These are phyloP conservation scores for Geopemphigus sp. DNA, from an alignment of 1,140 invertebrate species.

Conservation along the genomic window DNA sequence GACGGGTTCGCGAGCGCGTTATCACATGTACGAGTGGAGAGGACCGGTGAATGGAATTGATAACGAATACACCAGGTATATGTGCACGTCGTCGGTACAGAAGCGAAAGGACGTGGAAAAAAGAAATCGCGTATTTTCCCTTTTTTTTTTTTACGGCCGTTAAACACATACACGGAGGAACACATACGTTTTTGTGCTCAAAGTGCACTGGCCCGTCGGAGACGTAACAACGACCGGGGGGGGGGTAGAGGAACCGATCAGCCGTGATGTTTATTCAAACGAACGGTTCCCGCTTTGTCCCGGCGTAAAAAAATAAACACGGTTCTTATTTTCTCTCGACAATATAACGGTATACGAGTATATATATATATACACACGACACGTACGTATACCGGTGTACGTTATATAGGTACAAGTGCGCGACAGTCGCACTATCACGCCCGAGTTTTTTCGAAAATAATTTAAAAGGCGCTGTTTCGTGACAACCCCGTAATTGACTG, in stretches of 20 bases:
- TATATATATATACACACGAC: neutral
- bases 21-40: too few species aligned
- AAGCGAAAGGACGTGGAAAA: neutral
- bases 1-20: too few species aligned
- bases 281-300: constrained; percentile 20
- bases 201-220: neutral
- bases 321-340: neutral
- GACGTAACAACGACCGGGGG: too few species aligned
- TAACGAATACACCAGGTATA: too few species aligned
- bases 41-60: neutral
- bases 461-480: constrained; percentile 19
- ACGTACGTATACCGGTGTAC: neutral
- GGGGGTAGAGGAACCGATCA: constrained; percentile 9
- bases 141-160: constrained; percentile 34
- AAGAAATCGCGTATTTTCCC: neutral
- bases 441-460: constrained; percentile 27
- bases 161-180: neutral
- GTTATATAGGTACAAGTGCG: too few species aligned
- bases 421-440: too few species aligned
- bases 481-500: constrained; percentile 45
- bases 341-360: too few species aligned
- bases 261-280: constrained; percentile 49
- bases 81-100: neutral
- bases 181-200: neutral
- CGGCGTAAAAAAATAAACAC: neutral